These are phyloP conservation scores for Ennomos erosarius DNA, from an alignment of 2,888 invertebrate species.

Conservation along the genomic window DNA sequence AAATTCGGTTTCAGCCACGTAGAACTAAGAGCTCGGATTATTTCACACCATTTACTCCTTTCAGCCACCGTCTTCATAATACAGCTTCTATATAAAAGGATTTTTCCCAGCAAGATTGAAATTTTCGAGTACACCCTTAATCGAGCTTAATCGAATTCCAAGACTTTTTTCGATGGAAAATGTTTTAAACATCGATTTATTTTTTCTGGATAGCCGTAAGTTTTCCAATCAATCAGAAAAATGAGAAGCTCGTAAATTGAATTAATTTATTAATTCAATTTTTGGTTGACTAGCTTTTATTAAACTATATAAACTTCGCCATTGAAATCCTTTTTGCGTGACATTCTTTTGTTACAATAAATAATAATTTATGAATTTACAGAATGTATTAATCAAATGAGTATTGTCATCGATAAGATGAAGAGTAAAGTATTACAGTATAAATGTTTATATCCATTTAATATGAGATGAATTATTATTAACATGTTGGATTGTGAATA, in stretches of 20 bases:
- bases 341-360: too few relatives aligned
- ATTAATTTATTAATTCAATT: constrained; percentile 25
- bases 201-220: constrained; percentile 24
- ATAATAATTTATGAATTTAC: too few relatives aligned
- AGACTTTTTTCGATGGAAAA: constrained; percentile 48
- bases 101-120: constrained; percentile 71
- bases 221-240: constrained; percentile 30
- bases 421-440: too few relatives aligned
- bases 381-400: too few relatives aligned
- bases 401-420: too few relatives aligned
- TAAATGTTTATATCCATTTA: too few relatives aligned
- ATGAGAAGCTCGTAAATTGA: constrained; percentile 21
- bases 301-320: neutral
- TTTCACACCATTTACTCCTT: constrained; percentile 83
- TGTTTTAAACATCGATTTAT: constrained; percentile 36
- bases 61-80: constrained; percentile 79
- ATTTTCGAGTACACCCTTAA: constrained; percentile 67
- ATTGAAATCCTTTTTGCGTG: too few relatives aligned
- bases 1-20: constrained; percentile 80
- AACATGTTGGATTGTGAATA: too few relatives aligned
- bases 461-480: too few relatives aligned
- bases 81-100: constrained; percentile 70
- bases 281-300: constrained; percentile 11
- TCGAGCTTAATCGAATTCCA: constrained; percentile 65
- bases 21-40: constrained; percentile 83